phyloP scores from a whole-genome alignment of 2,888 invertebrate species.

The Achlya flavicornis region DNA sequence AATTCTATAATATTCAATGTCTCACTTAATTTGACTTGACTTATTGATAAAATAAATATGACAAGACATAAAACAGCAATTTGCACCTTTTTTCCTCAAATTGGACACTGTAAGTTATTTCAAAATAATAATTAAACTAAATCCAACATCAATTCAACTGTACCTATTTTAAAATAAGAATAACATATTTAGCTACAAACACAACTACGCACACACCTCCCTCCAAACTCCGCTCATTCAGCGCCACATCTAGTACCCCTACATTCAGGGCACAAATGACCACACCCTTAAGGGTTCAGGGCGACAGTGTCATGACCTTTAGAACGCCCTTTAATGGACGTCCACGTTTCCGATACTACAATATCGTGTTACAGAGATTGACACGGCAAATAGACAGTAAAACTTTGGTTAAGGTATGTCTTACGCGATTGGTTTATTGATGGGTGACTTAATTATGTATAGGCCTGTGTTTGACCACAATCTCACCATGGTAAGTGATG shows the following conservation, averaged over 20 bases:
- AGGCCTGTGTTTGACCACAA: no score
- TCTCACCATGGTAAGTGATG: no score
- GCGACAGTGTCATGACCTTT: neutral
- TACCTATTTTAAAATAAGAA: neutral
- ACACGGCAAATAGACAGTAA: neutral
- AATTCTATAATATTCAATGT: no score
- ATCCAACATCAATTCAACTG: no score
- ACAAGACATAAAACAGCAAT: no score
- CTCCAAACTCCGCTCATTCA: neutral
- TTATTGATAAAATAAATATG: no score
- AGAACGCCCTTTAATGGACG: neutral
- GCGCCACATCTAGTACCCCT: neutral
- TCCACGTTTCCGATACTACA: neutral
- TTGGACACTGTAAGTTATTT: no score
- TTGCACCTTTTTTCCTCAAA: no score
- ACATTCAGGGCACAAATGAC: neutral
- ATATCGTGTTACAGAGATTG: slow-evolving; percentile 4
- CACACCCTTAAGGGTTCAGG: neutral
- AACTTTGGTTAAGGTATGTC: neutral
- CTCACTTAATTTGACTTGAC: no score
- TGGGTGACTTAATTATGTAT: no score
- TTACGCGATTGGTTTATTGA: neutral
- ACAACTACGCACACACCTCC: neutral
- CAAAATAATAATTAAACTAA: no score
- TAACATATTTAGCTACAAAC: neutral